These are phyloP conservation scores for Drosophila biarmipes DNA, from an alignment of 1,140 invertebrate genomes.

Conservation along the genomic window DNA sequence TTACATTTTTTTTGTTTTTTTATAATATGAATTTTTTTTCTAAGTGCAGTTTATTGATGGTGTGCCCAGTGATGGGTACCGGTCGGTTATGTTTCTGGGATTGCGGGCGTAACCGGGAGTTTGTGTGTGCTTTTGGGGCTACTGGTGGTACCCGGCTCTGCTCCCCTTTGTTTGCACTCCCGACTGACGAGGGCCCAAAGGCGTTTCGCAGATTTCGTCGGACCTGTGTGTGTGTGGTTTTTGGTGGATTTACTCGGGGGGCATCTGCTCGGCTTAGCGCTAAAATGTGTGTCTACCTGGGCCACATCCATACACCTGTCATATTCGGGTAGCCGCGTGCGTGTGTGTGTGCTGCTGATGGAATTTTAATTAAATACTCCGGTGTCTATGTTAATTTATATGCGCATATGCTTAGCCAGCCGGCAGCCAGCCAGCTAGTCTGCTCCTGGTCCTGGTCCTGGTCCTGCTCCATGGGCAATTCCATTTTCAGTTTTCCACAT, in stretches of 20 bases:
- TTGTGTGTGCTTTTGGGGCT: conserved; percentile 38
- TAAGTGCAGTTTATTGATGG: conserved; percentile 4
- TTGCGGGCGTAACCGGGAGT: conserved; percentile 1
- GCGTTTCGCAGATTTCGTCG: conserved; percentile 65
- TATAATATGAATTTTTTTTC: too few species aligned
- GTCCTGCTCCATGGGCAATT: conserved; percentile 32
- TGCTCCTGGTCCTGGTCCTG: neutral
- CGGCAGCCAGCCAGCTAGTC: conserved; percentile 14
- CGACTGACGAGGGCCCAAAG: conserved; percentile 44
- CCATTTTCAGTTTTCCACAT: conserved; percentile 48
- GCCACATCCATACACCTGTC: conserved; percentile 6
- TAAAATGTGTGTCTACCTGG: conserved; percentile 66
- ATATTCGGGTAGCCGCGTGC: conserved; percentile 36
- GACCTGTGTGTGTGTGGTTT: conserved; percentile 63
- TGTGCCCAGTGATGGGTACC: conserved; percentile 2
- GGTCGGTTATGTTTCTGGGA: conserved; percentile 12
- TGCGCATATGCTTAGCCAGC: conserved; percentile 79
- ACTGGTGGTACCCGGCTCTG: neutral
- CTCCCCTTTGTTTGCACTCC: conserved; percentile 65
- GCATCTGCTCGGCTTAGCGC: conserved; percentile 63
- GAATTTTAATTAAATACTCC: conserved; percentile 83
- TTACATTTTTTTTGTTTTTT: too few species aligned
- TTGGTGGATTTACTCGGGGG: conserved; percentile 69
- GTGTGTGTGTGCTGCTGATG: conserved; percentile 58
- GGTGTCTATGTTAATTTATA: conserved; percentile 83